These are phyloP conservation scores for Sarcophaga peregrina DNA, from an alignment of 1,140 invertebrate genomes.

Conservation along the genomic window DNA sequence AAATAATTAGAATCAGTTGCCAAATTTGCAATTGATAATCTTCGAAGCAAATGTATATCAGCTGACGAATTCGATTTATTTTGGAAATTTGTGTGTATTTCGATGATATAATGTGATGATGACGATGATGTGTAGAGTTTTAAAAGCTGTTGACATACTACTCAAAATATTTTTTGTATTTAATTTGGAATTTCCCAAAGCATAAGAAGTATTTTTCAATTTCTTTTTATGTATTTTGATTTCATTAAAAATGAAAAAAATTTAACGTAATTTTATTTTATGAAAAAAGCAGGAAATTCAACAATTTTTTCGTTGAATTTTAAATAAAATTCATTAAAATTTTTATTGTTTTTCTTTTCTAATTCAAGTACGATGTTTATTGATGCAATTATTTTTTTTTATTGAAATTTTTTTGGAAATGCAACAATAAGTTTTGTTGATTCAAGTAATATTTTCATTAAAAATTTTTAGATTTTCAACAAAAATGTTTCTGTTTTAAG, in stretches of 20 bases:
- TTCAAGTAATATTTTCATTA: neutral
- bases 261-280: neutral
- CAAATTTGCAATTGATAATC: neutral
- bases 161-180: conserved; percentile 14
- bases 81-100: neutral
- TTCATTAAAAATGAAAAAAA: neutral
- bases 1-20: neutral
- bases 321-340: neutral
- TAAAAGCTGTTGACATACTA: conserved; percentile 16
- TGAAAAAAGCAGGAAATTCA: neutral
- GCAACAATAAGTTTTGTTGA: neutral
- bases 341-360: neutral
- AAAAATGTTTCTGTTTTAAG: neutral
- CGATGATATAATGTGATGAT: neutral
- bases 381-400: neutral
- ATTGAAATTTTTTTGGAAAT: neutral
- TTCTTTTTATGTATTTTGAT: neutral
- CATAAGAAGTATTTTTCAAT: neutral
- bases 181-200: conserved; percentile 14
- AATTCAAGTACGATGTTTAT: neutral
- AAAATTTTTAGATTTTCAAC: neutral
- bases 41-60: neutral
- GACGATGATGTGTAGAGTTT: conserved; percentile 8
- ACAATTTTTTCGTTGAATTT: neutral
- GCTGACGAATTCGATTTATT: neutral